These are phyloP conservation scores for Bufo gargarizans DNA, from an alignment of 2,113 vertebrate genomes.

Conservation along the genomic window DNA sequence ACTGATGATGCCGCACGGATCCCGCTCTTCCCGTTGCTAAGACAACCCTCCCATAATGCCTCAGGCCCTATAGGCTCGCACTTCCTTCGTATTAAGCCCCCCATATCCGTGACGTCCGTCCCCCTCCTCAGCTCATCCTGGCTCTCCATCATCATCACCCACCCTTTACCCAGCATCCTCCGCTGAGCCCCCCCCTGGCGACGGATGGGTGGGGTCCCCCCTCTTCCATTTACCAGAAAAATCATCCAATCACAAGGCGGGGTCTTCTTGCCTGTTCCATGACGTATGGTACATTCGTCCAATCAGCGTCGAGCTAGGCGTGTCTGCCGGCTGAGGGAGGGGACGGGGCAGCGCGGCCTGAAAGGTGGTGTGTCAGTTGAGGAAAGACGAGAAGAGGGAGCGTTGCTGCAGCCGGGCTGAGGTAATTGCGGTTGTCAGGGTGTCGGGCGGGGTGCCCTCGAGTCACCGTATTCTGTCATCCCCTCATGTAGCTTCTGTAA, in stretches of 20 bases:
- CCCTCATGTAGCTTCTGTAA: background rate
- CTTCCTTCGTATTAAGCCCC: background rate
- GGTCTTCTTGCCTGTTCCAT: slow-evolving; percentile 31
- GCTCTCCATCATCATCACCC: background rate
- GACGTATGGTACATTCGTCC: background rate
- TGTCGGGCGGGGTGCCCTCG: background rate
- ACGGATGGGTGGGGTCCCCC: slow-evolving; percentile 11
- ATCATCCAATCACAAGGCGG: background rate
- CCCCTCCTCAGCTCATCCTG: background rate
- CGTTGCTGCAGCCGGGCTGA: background rate
- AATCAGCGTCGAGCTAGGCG: background rate
- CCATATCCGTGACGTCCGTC: no score
- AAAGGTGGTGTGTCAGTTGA: slow-evolving; percentile 2
- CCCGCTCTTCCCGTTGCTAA: background rate
- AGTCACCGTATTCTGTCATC: background rate
- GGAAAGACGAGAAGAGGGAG: background rate
- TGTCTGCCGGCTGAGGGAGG: slow-evolving; percentile 18
- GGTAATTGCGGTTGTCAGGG: background rate
- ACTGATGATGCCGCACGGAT: background rate
- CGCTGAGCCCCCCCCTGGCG: background rate
- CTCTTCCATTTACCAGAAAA: background rate
- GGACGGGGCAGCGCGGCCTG: slow-evolving; percentile 20
- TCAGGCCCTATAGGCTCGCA: no score
- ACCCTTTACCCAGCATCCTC: slow-evolving; percentile 2
- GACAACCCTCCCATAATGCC: slow-evolving; percentile 11